phyloP scores from a whole-genome alignment of 2,113 vertebrate species.

The Tupaia chinensis region DNA sequence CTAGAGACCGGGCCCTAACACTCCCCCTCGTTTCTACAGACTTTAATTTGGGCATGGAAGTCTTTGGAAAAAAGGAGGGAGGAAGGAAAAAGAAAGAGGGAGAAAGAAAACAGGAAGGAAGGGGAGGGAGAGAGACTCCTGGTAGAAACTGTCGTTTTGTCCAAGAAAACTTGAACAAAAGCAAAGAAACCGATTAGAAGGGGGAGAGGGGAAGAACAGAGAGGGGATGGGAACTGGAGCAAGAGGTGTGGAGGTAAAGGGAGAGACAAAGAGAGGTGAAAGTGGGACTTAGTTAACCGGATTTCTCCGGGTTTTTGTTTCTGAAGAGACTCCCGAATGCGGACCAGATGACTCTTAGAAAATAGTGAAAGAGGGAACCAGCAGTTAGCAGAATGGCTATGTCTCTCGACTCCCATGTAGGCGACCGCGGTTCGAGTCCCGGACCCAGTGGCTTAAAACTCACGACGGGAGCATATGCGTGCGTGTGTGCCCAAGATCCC shows the following conservation, averaged over 20 bases:
- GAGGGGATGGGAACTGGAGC: not conserved
- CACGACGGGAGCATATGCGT: no score
- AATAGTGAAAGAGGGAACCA: not conserved
- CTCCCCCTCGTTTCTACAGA: not conserved
- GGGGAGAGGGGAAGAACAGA: not conserved
- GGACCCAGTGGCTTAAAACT: no score
- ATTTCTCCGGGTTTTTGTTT: slow-evolving; percentile 22
- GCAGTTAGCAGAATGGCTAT: no score
- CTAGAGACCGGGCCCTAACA: not conserved
- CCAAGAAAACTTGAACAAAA: not conserved
- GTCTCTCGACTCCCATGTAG: no score
- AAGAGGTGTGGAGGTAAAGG: not conserved
- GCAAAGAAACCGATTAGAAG: not conserved
- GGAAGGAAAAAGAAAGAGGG: not conserved
- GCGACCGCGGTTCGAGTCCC: no score
- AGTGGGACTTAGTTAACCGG: not conserved
- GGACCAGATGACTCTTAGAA: not conserved
- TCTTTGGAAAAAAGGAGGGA: not conserved
- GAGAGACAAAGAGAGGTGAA: slow-evolving; percentile 12
- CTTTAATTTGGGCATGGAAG: slow-evolving; percentile 64
- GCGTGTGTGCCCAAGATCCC: no score
- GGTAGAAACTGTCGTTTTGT: not conserved
- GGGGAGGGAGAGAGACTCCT: not conserved
- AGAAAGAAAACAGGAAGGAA: not conserved
- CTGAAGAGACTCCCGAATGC: not conserved